Evolutionary conservation across 2,888 invertebrate species (phyloP), one percentile per base, ranked within the genome.

Genomic region (Ormyrus pomaceus): DNA sequence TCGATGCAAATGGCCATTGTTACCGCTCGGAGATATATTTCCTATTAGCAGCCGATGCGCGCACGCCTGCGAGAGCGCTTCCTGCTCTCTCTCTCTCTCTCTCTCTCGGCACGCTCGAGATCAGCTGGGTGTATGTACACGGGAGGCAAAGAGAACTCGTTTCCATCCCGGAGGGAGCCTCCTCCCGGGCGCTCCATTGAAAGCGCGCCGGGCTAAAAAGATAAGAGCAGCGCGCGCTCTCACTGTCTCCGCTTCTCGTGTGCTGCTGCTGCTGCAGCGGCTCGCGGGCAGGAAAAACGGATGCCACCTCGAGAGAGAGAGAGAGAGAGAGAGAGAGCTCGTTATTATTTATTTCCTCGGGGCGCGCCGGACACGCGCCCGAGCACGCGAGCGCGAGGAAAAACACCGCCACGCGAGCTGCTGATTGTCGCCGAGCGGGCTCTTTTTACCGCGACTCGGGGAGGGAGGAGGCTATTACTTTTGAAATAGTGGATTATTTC

Each of bases 1-100:
- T 5, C 80, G 80, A 82, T 83, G 83, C 82, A 84, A 84, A 84
- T 84, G 82, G 80, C 78, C 84, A 83, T 83, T 83, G 84, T 84
- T 84, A 53, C 61, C 66, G 59, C 68, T 10, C 51, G 58, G 74
- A 66, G 65, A 77, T 81, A 82, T 81, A 82, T 83, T 80, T 80
- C 81, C 83, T 70, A 83, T 82, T 83, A 82, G 82, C 76, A 74
- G 78, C 75, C 65, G 66, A 75, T 79, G 69, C 53, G 19, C 58
- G 6, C 19, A 2, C 48, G 6, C 51, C 51, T 1, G 19, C 19
- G 19, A 19, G 13, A 56, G 61, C 45, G 51, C 72, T 74, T 74
- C 70, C 78, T 61, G 78, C 62, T 70, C 72, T 64, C 65, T 55
- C 61, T 61, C 11, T 64, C 55, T 72, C 62, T 58, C 46, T 56